phyloP scores from a whole-genome alignment of 1,140 invertebrate genomes.

The Radopholus similis region DNA sequence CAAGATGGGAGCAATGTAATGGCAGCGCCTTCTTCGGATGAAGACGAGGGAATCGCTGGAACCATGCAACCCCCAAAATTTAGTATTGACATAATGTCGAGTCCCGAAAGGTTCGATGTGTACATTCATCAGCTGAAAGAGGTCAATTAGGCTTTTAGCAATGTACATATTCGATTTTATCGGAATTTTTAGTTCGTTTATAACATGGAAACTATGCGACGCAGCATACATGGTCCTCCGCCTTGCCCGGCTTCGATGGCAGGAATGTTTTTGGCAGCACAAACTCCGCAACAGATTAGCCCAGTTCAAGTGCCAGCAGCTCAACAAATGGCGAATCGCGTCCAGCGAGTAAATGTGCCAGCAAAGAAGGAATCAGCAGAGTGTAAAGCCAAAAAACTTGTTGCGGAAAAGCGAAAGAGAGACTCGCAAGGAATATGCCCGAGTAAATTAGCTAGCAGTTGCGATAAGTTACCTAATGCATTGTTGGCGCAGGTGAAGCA shows the following conservation, averaged over 20 bases:
- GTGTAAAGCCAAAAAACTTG: no score
- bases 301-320: no score
- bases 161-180: neutral
- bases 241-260: neutral
- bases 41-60: neutral
- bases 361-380: no score
- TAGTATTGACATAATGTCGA: conserved; percentile 3
- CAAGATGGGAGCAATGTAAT: neutral
- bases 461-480: no score
- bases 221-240: conserved; percentile 11
- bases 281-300: no score
- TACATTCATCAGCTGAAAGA: conserved; percentile 20
- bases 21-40: neutral
- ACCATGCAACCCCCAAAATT: conserved; percentile 6
- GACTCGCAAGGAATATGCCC: no score
- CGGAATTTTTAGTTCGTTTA: neutral
- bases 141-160: neutral
- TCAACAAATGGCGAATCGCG: no score
- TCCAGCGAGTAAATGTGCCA: no score
- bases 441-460: no score
- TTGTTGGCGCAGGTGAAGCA: no score
- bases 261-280: no score
- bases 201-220: conserved; percentile 6
- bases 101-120: neutral
- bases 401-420: no score